Conservation (phyloP, 2,888 invertebrate species). For the Agrochola litura region DNA sequence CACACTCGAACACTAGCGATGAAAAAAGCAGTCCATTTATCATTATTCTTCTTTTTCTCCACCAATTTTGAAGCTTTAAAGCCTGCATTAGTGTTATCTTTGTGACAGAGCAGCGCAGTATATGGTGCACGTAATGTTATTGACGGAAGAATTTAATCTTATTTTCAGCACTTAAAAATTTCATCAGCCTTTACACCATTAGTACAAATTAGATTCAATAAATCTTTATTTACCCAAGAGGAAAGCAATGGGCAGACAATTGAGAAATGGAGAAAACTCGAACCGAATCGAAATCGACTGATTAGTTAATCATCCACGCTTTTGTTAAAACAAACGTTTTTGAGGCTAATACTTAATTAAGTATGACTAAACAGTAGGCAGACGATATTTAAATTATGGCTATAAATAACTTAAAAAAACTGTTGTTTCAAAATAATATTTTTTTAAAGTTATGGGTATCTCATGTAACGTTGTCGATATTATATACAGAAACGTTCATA, state of each 20-base stretch:
- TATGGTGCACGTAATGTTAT: not conserved
- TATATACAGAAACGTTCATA: not conserved
- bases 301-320: constrained; percentile 35
- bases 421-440: not conserved
- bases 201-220: constrained; percentile 7
- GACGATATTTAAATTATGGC: not conserved
- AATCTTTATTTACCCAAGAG: constrained; percentile 18
- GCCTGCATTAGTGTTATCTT: not conserved
- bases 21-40: not conserved
- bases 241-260: constrained; percentile 26
- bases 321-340: constrained; percentile 16
- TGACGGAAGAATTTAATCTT: not conserved
- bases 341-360: constrained; percentile 1
- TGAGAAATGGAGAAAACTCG: constrained; percentile 10
- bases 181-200: not conserved
- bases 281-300: constrained; percentile 34
- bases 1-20: not conserved
- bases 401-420: not conserved
- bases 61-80: not conserved
- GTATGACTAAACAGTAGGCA: not conserved
- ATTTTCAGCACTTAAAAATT: not conserved
- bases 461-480: not conserved
- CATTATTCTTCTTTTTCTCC: not conserved
- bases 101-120: not conserved
- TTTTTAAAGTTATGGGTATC: too few relatives aligned